A percentile compares a stretch with the other conserved stretches of the same genome.
Conservation (phyloP, 2,797 vertebrate species). For the Onychomys torridus region DNA sequence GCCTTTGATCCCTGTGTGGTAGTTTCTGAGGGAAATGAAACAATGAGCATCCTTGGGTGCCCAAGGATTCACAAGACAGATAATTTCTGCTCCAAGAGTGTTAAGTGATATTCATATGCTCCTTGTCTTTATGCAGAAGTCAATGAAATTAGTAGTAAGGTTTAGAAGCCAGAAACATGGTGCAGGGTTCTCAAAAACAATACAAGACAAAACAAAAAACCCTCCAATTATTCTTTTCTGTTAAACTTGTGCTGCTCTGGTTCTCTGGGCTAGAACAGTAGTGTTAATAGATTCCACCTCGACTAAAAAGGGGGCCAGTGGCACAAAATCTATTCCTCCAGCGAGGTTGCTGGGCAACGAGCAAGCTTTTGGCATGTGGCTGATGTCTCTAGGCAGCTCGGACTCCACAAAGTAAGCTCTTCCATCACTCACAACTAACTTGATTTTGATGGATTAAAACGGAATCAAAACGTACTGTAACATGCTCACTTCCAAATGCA, state of each 20-base stretch:
- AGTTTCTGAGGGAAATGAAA: slow-evolving; percentile 18
- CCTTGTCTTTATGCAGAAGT: slow-evolving; percentile 72
- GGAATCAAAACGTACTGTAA: slow-evolving; percentile 86
- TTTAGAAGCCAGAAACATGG: slow-evolving; percentile 59
- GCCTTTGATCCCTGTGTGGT: not conserved
- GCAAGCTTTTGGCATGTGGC: slow-evolving; percentile 89
- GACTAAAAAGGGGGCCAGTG: slow-evolving; percentile 85
- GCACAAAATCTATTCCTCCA: slow-evolving; percentile 90
- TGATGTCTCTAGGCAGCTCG: slow-evolving; percentile 86
- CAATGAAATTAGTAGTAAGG: slow-evolving; percentile 75
- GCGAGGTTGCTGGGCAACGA: slow-evolving; percentile 91
- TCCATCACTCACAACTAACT: slow-evolving; percentile 89
- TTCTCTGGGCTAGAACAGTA: slow-evolving; percentile 65
- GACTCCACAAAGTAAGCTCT: slow-evolving; percentile 83
- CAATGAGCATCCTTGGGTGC: not conserved
- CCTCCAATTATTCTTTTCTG: not conserved
- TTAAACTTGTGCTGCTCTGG: slow-evolving; percentile 22
- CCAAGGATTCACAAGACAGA: not conserved
- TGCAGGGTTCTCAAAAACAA: slow-evolving; percentile 55
- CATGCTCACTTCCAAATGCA: slow-evolving; percentile 71
- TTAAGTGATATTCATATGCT: slow-evolving; percentile 64
- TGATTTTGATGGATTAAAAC: slow-evolving; percentile 92
- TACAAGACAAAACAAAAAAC: slow-evolving; percentile 26
- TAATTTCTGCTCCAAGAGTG: not conserved
- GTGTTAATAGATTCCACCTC: slow-evolving; percentile 81